Base-by-base conservation (phyloP, 2,797 vertebrate species). In the Neoniphon sammara region DNA sequence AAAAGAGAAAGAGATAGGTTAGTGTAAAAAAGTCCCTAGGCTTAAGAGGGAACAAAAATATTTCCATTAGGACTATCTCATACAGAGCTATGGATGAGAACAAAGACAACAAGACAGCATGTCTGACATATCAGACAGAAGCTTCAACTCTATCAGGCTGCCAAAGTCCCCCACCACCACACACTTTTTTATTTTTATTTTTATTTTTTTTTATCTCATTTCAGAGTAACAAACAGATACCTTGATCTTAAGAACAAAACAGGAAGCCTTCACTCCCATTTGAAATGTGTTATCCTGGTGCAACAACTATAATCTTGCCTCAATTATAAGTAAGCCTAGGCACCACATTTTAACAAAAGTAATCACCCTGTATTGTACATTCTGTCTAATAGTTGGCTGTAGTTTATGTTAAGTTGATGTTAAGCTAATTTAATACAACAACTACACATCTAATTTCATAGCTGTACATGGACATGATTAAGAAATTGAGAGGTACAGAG, bases 1-100 rank as follows among this genome's bases (percentile, higher is more conserved):
- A 71, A 61, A 88, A 84, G 82, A 63, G 79, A 84, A 63, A 83
- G 55, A 71, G 64, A 88, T 84, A 80, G 70, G 80, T 80, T 82
- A 71, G 74, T 73, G 82, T 78, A 81, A 66, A 71, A 65, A 88
- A 78, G 87, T 79, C 82, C 80, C 66, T 18, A 77, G 71, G 79
- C 68, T 72, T 15, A 31, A 61, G 46, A 75, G 64, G 23, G 47
- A 83, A 75, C 73, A 44, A 57, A 83, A 75, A 74, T 70, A 82
- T 81, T 87, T 86, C 67, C 18, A 80, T 65, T 61, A 52, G 27
- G 83, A 66, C 50, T 49, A 77, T 27, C 25, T 44, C 7, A 42
- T 4, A 49, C 60, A 30, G 56, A 75, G 39, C 70, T 18, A 52
- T 42, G 54, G 47, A 53, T 0, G 2, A 81, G 61, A 75, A 70